Percentiles rank a stretch among this genome's conserved stretches.
Evolutionary conservation across 2,797 vertebrate genomes (phyloP).

Genomic region (Paramormyrops hopkinsi): DNA sequence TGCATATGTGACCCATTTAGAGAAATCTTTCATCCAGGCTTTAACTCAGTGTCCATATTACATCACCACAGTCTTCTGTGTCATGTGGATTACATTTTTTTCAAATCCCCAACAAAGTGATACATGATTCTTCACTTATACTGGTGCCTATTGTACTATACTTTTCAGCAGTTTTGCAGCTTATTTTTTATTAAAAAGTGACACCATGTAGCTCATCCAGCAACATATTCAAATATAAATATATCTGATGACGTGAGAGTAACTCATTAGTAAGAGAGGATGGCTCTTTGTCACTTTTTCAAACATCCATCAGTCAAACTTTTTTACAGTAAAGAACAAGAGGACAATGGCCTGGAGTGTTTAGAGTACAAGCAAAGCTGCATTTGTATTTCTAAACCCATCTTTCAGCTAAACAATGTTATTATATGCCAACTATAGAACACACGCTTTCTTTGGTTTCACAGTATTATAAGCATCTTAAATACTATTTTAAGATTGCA

Average conservation of each 20-base stretch:
- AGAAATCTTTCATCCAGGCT: not conserved
- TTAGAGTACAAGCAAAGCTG: not conserved
- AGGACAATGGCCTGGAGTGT: not conserved
- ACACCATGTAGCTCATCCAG: not conserved
- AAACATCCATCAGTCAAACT: not conserved
- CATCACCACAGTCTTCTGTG: not conserved
- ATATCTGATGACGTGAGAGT: not conserved
- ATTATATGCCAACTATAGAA: not conserved
- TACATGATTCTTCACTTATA: not conserved
- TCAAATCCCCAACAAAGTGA: not conserved
- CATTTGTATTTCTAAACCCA: not conserved
- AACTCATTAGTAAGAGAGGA: not conserved
- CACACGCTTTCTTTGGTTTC: not conserved
- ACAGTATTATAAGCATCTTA: not conserved
- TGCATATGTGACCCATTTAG: not conserved
- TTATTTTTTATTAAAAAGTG: not conserved
- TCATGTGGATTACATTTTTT: not conserved
- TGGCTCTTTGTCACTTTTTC: not conserved
- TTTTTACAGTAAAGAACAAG: not conserved
- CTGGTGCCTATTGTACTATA: not conserved
- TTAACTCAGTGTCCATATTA: conserved; percentile 10
- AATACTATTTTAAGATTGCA: not conserved
- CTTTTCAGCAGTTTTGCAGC: not conserved
- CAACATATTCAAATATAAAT: not conserved
- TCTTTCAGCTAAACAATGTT: not conserved